These are phyloP conservation scores for Amiota mariae DNA, from an alignment of 2,888 invertebrate genomes.

Conservation along the genomic window DNA sequence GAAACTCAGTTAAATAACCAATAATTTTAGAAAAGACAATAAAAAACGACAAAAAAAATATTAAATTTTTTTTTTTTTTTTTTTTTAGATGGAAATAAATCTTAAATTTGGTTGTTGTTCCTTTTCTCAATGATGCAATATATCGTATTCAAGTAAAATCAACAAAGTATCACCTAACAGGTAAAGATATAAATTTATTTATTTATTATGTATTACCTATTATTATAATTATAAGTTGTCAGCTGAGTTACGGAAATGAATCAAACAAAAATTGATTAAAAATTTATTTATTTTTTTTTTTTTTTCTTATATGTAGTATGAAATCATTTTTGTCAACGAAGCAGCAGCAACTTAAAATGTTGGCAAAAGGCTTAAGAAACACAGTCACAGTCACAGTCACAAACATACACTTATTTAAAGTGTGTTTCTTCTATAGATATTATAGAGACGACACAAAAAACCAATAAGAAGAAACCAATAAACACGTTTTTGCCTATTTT, in stretches of 20 bases:
- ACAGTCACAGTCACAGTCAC: not conserved
- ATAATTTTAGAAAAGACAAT: not conserved
- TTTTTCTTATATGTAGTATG: no score
- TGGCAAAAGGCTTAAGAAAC: not conserved
- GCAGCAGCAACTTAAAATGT: no score
- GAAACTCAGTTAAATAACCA: conserved; percentile 22
- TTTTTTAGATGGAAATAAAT: not conserved
- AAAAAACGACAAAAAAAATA: conserved; percentile 16
- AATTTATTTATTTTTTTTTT: no score
- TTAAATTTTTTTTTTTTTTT: not conserved
- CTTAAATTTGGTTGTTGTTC: not conserved
- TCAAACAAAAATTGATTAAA: no score
- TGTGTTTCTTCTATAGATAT: not conserved
- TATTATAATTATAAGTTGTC: no score
- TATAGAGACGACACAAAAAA: not conserved
- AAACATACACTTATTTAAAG: not conserved
- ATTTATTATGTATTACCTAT: no score
- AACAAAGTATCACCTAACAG: conserved; percentile 7
- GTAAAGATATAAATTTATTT: not conserved
- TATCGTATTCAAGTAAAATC: no score
- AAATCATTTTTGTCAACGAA: no score
- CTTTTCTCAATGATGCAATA: no score
- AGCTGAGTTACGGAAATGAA: no score
- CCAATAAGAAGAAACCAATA: not conserved
- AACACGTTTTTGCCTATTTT: conserved; percentile 9